Evolutionary conservation across 2,113 vertebrate genomes (phyloP).

Genomic region (Ivindomyrus marchei): DNA sequence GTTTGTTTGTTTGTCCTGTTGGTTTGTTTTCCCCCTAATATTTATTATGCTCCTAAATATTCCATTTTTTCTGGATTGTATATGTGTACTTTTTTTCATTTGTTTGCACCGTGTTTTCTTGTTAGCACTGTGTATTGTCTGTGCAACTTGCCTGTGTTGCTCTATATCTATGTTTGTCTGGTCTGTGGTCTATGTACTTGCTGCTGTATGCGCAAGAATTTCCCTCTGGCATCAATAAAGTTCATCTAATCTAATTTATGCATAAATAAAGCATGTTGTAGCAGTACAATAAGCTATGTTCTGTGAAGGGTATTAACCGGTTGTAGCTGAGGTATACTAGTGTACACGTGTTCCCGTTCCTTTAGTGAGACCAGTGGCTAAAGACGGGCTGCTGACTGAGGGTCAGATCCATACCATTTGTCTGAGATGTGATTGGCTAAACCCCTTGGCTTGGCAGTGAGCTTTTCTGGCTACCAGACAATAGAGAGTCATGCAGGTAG

Average conservation of each 20-base stretch:
- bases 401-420: not conserved
- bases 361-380: not conserved
- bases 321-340: not conserved
- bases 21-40: not conserved
- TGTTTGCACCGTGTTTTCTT: not conserved
- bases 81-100: not conserved
- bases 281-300: not conserved
- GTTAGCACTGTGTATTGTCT: not conserved
- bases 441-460: conserved; percentile 34
- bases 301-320: not conserved
- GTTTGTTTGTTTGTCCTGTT: not conserved
- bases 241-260: not conserved
- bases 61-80: not conserved
- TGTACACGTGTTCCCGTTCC: not conserved
- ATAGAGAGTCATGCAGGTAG: conserved; percentile 43
- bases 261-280: not conserved
- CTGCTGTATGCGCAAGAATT: not conserved
- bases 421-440: conserved; percentile 18
- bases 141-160: not conserved
- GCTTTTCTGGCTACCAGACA: conserved; percentile 37
- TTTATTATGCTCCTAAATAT: not conserved
- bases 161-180: not conserved
- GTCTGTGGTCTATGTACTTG: not conserved
- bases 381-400: not conserved
- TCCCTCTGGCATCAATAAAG: not conserved